phyloP scores from a whole-genome alignment of 30 jellyfish, hydroid and myxozoan species.

The Pelagia noctiluca region DNA sequence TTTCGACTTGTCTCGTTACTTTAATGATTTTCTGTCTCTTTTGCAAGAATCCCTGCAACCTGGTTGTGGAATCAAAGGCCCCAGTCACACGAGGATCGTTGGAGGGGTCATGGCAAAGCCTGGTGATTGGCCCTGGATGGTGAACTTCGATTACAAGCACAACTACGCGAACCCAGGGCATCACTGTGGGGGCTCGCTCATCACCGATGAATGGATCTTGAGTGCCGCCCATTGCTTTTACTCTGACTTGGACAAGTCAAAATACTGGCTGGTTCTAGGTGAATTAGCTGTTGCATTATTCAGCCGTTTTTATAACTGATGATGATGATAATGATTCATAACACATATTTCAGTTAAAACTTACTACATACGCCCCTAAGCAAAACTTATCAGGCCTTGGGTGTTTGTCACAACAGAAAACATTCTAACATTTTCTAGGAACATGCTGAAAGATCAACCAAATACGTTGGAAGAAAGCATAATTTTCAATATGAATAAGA shows the following conservation, averaged over 20 bases:
- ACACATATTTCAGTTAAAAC: too few relatives aligned
- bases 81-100: conserved; percentile 88
- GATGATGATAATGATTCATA: too few relatives aligned
- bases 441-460: not conserved
- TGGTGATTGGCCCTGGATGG: conserved; percentile 99
- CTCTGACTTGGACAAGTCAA: conserved; percentile 51
- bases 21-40: not conserved
- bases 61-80: conserved; percentile 94
- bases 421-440: not conserved
- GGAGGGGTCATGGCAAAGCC: conserved; percentile 96
- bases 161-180: conserved; percentile 91
- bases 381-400: not conserved
- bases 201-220: conserved; percentile 91
- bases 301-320: too few relatives aligned
- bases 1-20: not conserved
- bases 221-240: conserved; percentile 98
- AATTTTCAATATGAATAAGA: too few relatives aligned
- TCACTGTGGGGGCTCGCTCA: conserved; percentile 92
- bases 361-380: not conserved
- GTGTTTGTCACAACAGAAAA: not conserved
- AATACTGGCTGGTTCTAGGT: conserved; percentile 85
- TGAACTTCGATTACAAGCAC: conserved; percentile 82
- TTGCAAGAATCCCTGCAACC: conserved; percentile 77
- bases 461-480: too few relatives aligned
- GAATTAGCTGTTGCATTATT: too few relatives aligned